Evolutionary conservation across 1,140 invertebrate genomes (phyloP).

Genomic region (Globodera ellingtonae): DNA sequence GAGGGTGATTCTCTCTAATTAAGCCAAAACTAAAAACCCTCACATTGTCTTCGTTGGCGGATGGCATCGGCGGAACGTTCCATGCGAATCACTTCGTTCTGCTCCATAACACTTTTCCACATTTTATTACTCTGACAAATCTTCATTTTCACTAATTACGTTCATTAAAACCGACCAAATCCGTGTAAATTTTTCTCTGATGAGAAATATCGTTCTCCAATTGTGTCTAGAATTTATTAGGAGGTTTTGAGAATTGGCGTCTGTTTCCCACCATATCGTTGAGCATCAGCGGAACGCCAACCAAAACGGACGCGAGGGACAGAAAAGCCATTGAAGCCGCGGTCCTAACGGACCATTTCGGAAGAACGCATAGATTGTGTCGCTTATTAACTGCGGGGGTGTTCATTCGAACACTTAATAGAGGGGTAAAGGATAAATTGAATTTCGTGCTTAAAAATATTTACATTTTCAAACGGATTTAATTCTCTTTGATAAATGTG

Average conservation of each 20-base stretch:
- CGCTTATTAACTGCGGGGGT: too few relatives aligned
- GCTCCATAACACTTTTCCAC: constrained; percentile 50
- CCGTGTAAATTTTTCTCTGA: constrained; percentile 30
- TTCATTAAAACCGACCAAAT: background rate
- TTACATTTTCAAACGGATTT: too few relatives aligned
- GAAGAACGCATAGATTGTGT: background rate
- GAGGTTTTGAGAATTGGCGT: background rate
- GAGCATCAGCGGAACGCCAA: constrained; percentile 34
- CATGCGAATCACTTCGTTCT: constrained; percentile 33
- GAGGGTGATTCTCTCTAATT: background rate
- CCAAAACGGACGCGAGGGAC: constrained; percentile 25
- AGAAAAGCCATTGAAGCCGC: constrained; percentile 17
- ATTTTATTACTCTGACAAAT: constrained; percentile 37
- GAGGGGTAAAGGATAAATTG: too few relatives aligned
- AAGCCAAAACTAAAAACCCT: background rate
- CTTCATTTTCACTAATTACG: background rate
- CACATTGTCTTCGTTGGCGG: constrained; percentile 44
- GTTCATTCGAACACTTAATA: background rate
- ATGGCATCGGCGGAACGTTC: constrained; percentile 7
- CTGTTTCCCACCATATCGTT: background rate
- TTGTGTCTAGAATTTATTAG: background rate
- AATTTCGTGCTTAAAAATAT: too few relatives aligned
- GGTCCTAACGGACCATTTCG: background rate
- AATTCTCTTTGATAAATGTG: too few relatives aligned
- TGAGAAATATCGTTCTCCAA: constrained; percentile 27